Conservation (phyloP, 2,797 vertebrate genomes). For the Petrocephalus schoutedeni region DNA sequence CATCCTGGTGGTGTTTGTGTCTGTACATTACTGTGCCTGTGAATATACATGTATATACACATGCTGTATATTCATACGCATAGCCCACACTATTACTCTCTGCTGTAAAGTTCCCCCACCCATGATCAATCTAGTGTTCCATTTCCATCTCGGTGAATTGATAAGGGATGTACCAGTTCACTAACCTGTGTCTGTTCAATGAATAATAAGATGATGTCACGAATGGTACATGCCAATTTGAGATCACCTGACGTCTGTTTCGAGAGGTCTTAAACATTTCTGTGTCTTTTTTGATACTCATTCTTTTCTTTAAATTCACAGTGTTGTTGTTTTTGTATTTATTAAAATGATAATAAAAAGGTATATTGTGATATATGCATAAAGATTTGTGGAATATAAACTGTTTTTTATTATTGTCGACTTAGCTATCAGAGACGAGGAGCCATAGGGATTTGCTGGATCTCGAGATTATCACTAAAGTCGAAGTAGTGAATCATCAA, state of each 20-base stretch:
- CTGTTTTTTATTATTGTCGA: conserved; percentile 49
- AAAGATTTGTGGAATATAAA: conserved; percentile 66
- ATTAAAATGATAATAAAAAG: conserved; percentile 76
- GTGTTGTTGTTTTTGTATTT: conserved; percentile 78
- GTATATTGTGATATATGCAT: conserved; percentile 82
- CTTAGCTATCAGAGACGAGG: conserved; percentile 52
- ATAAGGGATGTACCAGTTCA: conserved; percentile 57
- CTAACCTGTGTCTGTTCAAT: conserved; percentile 48
- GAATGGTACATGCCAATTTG: conserved; percentile 73
- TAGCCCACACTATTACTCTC: conserved; percentile 64
- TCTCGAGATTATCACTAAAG: conserved; percentile 35
- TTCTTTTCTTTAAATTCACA: conserved; percentile 66
- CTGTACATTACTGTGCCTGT: conserved; percentile 33
- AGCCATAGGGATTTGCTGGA: conserved; percentile 49
- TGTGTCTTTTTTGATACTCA: conserved; percentile 72
- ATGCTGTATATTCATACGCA: conserved; percentile 57
- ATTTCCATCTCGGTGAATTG: conserved; percentile 47
- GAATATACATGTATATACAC: conserved; percentile 65
- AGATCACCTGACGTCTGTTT: conserved; percentile 59
- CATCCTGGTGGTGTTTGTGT: conserved; percentile 71
- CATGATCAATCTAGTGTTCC: conserved; percentile 47
- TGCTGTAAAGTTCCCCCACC: conserved; percentile 49
- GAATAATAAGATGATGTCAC: conserved; percentile 64
- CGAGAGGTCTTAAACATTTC: conserved; percentile 67
- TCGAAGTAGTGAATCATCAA: conserved; percentile 39